A percentile compares a stretch with the other conserved stretches of the same genome.
Conservation (phyloP, 2,888 invertebrate genomes). For the Lithophane ornitopus region DNA sequence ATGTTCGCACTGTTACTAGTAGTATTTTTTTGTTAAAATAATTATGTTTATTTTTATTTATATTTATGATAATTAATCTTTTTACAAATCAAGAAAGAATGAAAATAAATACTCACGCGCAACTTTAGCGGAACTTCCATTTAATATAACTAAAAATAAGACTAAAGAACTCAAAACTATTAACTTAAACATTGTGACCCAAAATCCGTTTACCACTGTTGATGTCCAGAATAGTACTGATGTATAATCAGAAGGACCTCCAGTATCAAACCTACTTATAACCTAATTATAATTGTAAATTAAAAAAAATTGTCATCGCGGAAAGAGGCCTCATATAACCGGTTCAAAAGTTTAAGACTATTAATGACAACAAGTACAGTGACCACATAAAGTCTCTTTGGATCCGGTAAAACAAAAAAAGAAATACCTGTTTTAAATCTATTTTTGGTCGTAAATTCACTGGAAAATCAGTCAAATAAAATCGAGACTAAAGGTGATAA, state of each 20-base stretch:
- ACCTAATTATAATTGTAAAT: slow-evolving; percentile 47
- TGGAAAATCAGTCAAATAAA: background rate
- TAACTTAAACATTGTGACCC: slow-evolving; percentile 62
- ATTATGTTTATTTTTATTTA: background rate
- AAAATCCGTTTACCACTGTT: slow-evolving; percentile 59
- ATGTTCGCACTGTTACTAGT: background rate
- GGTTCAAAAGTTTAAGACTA: slow-evolving; percentile 30
- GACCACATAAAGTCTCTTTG: background rate
- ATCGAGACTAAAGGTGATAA: background rate
- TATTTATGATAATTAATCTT: no score
- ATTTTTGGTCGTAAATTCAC: background rate
- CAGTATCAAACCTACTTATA: slow-evolving; percentile 35
- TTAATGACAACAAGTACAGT: background rate
- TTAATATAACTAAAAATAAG: slow-evolving; percentile 40
- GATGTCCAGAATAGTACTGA: slow-evolving; percentile 68
- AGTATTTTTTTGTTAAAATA: no score
- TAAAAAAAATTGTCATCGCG: slow-evolving; percentile 37
- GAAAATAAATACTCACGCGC: slow-evolving; percentile 68
- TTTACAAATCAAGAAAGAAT: background rate
- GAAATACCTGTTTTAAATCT: background rate
- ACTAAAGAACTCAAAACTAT: slow-evolving; percentile 48
- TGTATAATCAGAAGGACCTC: slow-evolving; percentile 29
- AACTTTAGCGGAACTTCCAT: slow-evolving; percentile 62
- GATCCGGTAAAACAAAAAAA: background rate
- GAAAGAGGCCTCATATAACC: slow-evolving; percentile 50